These are phyloP conservation scores for Labeo calbasu DNA, from an alignment of 2,797 vertebrate species.

Conservation along the genomic window DNA sequence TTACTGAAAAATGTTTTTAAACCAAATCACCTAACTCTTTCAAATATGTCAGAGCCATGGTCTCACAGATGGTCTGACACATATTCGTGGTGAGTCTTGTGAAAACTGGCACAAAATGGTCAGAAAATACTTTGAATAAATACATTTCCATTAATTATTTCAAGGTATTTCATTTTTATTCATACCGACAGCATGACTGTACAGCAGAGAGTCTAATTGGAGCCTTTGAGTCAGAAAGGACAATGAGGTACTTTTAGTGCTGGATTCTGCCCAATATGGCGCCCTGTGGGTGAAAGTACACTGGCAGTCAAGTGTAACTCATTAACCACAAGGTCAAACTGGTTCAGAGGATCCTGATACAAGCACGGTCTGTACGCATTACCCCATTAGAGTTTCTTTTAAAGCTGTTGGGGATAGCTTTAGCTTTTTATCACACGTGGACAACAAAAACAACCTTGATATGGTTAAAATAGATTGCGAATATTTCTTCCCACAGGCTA, in stretches of 20 bases:
- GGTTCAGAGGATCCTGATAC: conserved; percentile 30
- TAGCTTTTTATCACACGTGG: not conserved
- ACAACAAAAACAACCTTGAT: conserved; percentile 10
- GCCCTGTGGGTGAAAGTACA: conserved; percentile 35
- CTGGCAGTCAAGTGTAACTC: conserved; percentile 38
- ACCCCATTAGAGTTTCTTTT: conserved; percentile 5
- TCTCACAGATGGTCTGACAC: not conserved
- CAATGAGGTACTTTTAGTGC: conserved; percentile 15
- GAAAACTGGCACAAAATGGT: not conserved
- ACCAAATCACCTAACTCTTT: not conserved
- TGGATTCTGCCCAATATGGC: conserved; percentile 20
- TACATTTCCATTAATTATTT: not conserved
- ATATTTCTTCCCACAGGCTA: conserved; percentile 61
- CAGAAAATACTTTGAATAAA: not conserved
- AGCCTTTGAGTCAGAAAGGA: conserved; percentile 14
- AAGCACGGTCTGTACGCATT: conserved; percentile 34
- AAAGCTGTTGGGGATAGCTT: not conserved
- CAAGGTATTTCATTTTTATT: not conserved
- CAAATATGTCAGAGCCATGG: not conserved
- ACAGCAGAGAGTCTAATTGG: not conserved
- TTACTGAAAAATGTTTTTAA: no score
- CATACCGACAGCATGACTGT: not conserved
- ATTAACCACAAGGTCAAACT: conserved; percentile 51
- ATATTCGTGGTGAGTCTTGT: not conserved
- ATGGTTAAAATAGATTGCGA: conserved; percentile 57